Conservation (phyloP, 2,888 invertebrate genomes). For the Platycheirus rosarum region DNA sequence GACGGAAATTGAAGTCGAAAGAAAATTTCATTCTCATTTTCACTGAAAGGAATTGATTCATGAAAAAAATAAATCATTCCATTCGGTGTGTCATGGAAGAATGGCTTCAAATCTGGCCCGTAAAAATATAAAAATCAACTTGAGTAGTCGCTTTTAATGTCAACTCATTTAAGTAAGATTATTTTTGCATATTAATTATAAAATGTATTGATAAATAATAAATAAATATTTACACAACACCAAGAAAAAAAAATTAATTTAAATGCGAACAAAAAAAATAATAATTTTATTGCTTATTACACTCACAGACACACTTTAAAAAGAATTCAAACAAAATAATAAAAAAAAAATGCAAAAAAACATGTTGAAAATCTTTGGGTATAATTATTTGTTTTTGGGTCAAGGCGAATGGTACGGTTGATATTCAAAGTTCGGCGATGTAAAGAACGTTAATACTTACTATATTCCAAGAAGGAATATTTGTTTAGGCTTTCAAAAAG, state of each 20-base stretch:
- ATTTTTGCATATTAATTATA: slow-evolving; percentile 71
- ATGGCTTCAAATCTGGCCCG: not conserved
- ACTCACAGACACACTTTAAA: slow-evolving; percentile 59
- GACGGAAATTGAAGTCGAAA: slow-evolving; percentile 30
- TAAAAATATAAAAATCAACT: slow-evolving; percentile 8
- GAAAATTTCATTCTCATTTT: not conserved
- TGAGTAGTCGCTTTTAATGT: slow-evolving; percentile 59
- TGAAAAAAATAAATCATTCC: slow-evolving; percentile 15
- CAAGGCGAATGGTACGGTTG: too few relatives aligned
- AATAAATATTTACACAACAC: slow-evolving; percentile 74
- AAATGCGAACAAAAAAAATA: slow-evolving; percentile 49
- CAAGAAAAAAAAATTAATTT: slow-evolving; percentile 50
- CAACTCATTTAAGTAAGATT: slow-evolving; percentile 51
- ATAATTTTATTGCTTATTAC: slow-evolving; percentile 62
- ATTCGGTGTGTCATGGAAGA: slow-evolving; percentile 37
- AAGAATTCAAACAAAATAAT: slow-evolving; percentile 61
- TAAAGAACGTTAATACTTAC: too few relatives aligned
- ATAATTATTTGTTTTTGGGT: slow-evolving; percentile 18
- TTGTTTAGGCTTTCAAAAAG: too few relatives aligned
- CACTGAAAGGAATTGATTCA: slow-evolving; percentile 57
- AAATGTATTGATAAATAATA: slow-evolving; percentile 51
- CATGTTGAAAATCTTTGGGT: slow-evolving; percentile 28
- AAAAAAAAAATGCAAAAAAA: slow-evolving; percentile 66
- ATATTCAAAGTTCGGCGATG: too few relatives aligned
- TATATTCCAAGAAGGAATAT: too few relatives aligned